phyloP scores from a whole-genome alignment of 2,888 invertebrate species.

The Timema podura region DNA sequence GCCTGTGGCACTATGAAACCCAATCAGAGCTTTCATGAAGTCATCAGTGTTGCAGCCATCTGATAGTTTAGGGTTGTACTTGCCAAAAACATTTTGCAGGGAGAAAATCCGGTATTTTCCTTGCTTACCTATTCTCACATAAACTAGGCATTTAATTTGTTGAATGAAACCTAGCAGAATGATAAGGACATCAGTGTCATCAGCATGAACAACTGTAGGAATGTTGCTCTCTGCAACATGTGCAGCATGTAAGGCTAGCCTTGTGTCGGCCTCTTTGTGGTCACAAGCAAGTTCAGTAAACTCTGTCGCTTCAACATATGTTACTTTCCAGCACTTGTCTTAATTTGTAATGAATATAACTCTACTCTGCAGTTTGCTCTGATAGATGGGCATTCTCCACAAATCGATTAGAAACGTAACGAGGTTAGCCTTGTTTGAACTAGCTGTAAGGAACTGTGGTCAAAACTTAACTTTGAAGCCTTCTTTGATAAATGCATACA shows the following conservation, averaged over 20 bases:
- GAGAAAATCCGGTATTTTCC: background rate
- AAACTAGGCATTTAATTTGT: slow-evolving; percentile 2
- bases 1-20: background rate
- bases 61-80: slow-evolving; percentile 1
- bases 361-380: slow-evolving; percentile 7
- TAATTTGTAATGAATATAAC: slow-evolving; percentile 6
- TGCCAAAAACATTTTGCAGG: slow-evolving; percentile 2
- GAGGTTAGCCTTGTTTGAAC: background rate
- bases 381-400: background rate
- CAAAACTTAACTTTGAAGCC: slow-evolving; percentile 7
- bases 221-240: slow-evolving; percentile 6
- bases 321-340: slow-evolving; percentile 11
- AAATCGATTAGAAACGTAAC: background rate
- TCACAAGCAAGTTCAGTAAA: background rate
- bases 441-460: background rate
- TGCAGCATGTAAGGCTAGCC: too few relatives aligned
- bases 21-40: slow-evolving; percentile 8
- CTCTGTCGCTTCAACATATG: background rate
- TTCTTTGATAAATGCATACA: background rate
- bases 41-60: background rate
- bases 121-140: slow-evolving; percentile 2
- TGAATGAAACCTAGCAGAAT: slow-evolving; percentile 2
- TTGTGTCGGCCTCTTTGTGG: too few relatives aligned
- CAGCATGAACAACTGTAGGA: slow-evolving; percentile 4
- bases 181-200: background rate